A percentile compares a stretch with the other conserved stretches of the same genome.
phyloP scores from a whole-genome alignment of 2,797 vertebrate genomes.

The Hylomyscus alleni region DNA sequence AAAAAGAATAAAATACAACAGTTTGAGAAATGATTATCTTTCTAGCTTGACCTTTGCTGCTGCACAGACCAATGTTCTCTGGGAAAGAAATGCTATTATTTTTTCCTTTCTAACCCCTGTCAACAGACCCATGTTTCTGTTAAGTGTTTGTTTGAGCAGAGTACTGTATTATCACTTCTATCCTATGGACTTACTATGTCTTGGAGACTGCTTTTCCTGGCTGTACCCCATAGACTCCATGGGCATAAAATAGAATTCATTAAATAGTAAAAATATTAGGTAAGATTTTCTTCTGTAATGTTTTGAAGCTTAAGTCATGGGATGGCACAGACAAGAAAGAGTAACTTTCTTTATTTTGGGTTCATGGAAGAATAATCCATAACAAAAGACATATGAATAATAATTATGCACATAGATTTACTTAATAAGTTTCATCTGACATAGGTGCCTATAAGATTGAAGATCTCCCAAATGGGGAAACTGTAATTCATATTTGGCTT shows the following conservation, averaged over 20 bases:
- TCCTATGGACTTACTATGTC: neutral
- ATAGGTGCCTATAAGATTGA: neutral
- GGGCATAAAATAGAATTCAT: neutral
- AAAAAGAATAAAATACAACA: neutral
- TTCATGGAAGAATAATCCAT: neutral
- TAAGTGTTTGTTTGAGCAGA: neutral
- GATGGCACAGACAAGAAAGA: neutral
- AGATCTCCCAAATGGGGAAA: neutral
- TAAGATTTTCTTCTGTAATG: neutral
- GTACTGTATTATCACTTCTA: constrained; percentile 1
- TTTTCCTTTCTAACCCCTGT: neutral
- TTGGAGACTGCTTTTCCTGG: neutral
- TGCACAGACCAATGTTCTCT: neutral
- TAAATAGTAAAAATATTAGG: neutral
- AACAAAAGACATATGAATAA: neutral
- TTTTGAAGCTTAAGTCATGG: constrained; percentile 61
- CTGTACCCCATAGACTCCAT: neutral
- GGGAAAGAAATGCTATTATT: neutral
- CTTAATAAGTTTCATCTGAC: neutral
- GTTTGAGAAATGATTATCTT: neutral
- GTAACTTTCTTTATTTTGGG: neutral
- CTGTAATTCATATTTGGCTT: neutral
- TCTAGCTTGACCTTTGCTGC: neutral
- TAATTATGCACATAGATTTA: neutral
- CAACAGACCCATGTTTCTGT: neutral